phyloP scores from a whole-genome alignment of 2,113 vertebrate genomes.

The Bolborhynchus lineola region DNA sequence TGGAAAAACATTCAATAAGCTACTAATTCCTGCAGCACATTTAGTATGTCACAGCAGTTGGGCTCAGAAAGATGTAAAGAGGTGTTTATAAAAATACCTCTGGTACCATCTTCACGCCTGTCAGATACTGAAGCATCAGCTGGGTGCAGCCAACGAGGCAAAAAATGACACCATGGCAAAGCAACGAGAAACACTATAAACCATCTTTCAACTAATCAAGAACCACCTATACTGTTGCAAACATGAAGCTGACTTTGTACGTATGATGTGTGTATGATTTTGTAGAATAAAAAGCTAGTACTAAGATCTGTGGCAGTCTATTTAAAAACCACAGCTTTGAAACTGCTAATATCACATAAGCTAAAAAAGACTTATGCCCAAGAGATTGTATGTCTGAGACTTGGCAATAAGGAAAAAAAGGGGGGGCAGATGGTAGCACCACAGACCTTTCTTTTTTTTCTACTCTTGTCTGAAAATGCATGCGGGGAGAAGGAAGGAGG shows the following conservation, averaged over 20 bases:
- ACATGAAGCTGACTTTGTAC: background rate
- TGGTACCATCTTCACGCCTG: background rate
- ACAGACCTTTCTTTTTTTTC: background rate
- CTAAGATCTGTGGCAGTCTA: background rate
- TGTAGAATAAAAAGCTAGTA: background rate
- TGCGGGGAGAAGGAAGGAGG: fast-evolving
- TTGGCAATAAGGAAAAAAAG: background rate
- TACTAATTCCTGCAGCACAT: background rate
- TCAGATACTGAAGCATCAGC: background rate
- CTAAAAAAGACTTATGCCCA: background rate
- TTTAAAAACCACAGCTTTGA: background rate
- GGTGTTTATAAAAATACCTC: background rate
- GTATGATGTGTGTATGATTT: fast-evolving
- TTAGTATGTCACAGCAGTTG: background rate
- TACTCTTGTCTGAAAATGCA: background rate
- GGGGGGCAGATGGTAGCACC: background rate
- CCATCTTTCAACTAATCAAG: background rate
- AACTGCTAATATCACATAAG: background rate
- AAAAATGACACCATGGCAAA: background rate
- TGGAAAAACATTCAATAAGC: background rate
- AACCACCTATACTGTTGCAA: background rate
- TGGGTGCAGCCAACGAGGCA: background rate
- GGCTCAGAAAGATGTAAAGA: background rate
- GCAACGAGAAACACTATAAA: background rate
- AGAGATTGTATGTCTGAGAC: background rate